phyloP scores from a whole-genome alignment of 2,113 vertebrate species.

The Rhizomys pruinosus region DNA sequence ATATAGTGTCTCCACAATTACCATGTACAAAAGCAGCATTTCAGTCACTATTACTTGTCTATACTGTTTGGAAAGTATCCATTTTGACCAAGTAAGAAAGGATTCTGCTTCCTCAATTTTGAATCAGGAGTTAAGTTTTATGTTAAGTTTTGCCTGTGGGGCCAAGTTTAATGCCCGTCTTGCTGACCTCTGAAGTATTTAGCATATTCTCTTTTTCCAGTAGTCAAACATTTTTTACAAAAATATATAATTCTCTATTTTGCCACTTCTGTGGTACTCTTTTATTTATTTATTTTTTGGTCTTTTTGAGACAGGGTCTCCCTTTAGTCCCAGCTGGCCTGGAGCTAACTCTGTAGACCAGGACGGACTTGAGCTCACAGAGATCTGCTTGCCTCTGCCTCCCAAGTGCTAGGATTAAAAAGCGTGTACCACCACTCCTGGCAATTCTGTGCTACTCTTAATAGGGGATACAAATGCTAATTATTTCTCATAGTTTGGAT shows the following conservation, averaged over 20 bases:
- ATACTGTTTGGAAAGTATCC: neutral
- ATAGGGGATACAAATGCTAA: conserved; percentile 15
- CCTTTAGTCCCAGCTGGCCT: no score
- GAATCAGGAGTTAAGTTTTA: neutral
- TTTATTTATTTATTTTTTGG: no score
- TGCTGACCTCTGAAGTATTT: neutral
- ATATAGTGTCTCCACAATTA: neutral
- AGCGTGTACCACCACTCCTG: no score
- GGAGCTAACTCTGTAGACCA: no score
- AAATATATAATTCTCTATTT: neutral
- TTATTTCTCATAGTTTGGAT: conserved; percentile 49
- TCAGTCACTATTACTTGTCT: neutral
- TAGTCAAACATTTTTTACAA: conserved; percentile 43
- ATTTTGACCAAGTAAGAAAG: neutral
- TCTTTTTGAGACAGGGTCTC: no score
- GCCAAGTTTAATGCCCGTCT: neutral
- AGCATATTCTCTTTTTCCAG: conserved; percentile 48
- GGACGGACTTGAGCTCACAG: no score
- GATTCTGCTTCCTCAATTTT: neutral
- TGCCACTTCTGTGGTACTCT: no score
- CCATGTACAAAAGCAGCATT: neutral
- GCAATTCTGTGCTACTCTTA: conserved; percentile 26
- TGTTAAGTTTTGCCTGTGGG: neutral
- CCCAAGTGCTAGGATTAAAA: no score
- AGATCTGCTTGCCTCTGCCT: no score